Conservation (phyloP, 2,888 invertebrate species). For the Coremacera marginata region DNA sequence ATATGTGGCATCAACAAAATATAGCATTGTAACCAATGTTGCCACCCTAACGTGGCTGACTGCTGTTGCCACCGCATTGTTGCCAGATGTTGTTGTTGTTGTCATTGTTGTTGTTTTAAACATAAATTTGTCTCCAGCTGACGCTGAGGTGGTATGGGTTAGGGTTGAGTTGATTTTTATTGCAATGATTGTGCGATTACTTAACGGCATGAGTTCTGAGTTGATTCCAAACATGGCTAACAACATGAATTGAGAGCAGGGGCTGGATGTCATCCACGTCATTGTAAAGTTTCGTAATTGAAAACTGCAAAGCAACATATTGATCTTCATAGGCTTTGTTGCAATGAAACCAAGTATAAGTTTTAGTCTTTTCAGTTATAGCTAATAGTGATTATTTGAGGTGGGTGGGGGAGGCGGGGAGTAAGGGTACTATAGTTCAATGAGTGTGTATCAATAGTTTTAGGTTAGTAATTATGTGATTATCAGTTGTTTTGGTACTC, state of each 20-base stretch:
- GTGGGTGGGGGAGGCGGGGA: not conserved
- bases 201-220: not conserved
- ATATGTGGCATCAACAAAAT: slow-evolving; percentile 22
- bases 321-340: not conserved
- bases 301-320: slow-evolving; percentile 1
- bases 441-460: no score
- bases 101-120: not conserved
- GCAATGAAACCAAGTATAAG: not conserved
- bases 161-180: slow-evolving; percentile 3
- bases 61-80: not conserved
- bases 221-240: no score
- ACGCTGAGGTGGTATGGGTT: not conserved
- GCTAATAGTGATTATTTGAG: not conserved
- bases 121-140: slow-evolving; percentile 29
- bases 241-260: not conserved
- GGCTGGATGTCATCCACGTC: not conserved
- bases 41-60: not conserved
- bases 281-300: slow-evolving; percentile 15
- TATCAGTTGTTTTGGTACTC: no score
- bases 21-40: not conserved
- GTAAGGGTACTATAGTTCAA: no score
- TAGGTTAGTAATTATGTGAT: no score
- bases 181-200: slow-evolving; percentile 26
- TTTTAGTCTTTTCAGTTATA: not conserved
- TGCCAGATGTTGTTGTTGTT: not conserved